Evolutionary conservation across 1,140 invertebrate species (phyloP).

Genomic region (Orius laevigatus): DNA sequence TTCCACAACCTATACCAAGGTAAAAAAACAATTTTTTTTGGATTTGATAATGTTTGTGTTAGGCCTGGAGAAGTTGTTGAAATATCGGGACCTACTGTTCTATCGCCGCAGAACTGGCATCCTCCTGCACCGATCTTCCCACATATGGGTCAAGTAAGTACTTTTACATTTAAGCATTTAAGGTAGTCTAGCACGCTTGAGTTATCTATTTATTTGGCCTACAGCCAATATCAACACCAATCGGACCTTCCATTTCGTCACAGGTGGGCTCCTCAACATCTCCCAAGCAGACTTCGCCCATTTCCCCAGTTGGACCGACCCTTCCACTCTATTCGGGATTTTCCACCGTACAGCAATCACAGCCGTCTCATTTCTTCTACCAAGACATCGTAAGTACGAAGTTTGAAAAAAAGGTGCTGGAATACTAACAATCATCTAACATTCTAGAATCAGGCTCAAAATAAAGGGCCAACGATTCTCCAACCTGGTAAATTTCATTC

Average conservation of each 20-base stretch:
- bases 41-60: slow-evolving; percentile 15
- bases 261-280: slow-evolving; percentile 12
- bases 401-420: not conserved
- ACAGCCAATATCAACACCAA: slow-evolving; percentile 43
- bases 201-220: slow-evolving; percentile 18
- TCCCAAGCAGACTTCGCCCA: slow-evolving; percentile 24
- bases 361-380: slow-evolving; percentile 19
- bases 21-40: not conserved
- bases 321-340: slow-evolving; percentile 21
- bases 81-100: slow-evolving; percentile 19
- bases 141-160: slow-evolving; percentile 31
- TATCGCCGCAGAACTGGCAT: slow-evolving; percentile 11
- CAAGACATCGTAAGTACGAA: slow-evolving; percentile 16
- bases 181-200: not conserved
- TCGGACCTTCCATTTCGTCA: slow-evolving; percentile 29
- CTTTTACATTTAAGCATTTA: slow-evolving; percentile 1
- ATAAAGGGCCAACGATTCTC: not conserved
- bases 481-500: slow-evolving; percentile 14
- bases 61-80: slow-evolving; percentile 25
- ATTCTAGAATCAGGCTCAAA: not conserved
- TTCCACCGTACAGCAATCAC: slow-evolving; percentile 15
- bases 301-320: slow-evolving; percentile 19
- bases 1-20: not conserved
- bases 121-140: slow-evolving; percentile 27
- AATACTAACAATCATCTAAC: no score